phyloP scores from a whole-genome alignment of 2,113 vertebrate genomes.

The Stomatorhinus ivindoensis region DNA sequence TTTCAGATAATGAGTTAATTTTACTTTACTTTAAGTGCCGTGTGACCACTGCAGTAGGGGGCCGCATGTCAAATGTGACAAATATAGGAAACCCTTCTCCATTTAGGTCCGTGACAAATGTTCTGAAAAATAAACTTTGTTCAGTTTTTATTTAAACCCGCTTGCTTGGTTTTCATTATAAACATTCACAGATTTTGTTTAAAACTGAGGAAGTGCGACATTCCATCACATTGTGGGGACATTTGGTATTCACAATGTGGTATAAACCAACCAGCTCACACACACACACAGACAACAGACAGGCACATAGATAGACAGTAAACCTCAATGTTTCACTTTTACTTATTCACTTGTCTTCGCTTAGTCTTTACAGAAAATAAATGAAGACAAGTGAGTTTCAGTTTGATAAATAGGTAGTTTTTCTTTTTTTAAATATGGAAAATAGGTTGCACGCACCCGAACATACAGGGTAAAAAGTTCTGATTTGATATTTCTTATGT shows the following conservation, averaged over 20 bases:
- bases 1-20: no score
- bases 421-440: not conserved
- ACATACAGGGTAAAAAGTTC: not conserved
- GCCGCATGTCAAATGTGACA: no score
- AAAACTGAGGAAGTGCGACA: not conserved
- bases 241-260: not conserved
- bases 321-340: not conserved
- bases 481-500: not conserved
- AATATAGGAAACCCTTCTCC: no score
- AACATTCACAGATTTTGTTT: not conserved
- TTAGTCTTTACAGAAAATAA: not conserved
- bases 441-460: not conserved
- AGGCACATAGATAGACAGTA: not conserved
- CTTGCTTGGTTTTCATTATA: no score
- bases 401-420: not conserved
- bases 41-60: no score
- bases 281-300: not conserved
- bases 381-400: not conserved
- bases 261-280: not conserved
- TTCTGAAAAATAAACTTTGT: no score
- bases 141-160: no score
- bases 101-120: no score
- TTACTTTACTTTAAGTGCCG: no score
- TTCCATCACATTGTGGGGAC: not conserved
- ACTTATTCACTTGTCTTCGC: not conserved